These are phyloP conservation scores for Macquaria australasica DNA, from an alignment of 2,113 vertebrate species.

Conservation along the genomic window DNA sequence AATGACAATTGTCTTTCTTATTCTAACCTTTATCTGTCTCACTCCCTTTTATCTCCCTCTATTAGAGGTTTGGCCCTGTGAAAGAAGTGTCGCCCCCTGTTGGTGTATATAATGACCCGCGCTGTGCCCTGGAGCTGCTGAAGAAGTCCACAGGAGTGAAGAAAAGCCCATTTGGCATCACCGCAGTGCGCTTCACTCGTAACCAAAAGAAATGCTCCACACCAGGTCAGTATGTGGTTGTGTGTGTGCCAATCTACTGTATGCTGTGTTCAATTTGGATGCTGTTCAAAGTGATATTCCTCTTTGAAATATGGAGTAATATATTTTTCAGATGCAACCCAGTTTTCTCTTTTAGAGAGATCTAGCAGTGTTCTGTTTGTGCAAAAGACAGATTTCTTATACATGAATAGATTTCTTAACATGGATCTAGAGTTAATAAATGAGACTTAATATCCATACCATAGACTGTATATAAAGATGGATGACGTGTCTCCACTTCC, in stretches of 20 bases:
- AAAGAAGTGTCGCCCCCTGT: slow-evolving; percentile 87
- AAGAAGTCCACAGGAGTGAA: slow-evolving; percentile 78
- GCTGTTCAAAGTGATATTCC: background rate
- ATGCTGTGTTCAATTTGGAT: background rate
- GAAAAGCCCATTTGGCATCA: slow-evolving; percentile 85
- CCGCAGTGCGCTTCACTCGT: slow-evolving; percentile 74
- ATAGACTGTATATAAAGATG: too few species aligned
- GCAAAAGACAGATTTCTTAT: background rate
- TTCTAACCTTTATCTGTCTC: background rate
- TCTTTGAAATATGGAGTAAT: background rate
- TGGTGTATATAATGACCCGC: slow-evolving; percentile 84
- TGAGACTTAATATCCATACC: background rate
- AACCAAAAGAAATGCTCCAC: slow-evolving; percentile 59
- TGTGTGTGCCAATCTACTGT: background rate
- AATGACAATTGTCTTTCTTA: background rate
- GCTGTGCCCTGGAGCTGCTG: slow-evolving; percentile 78
- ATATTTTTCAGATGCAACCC: background rate
- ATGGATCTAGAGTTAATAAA: background rate
- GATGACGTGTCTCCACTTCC: too few species aligned
- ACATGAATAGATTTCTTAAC: background rate
- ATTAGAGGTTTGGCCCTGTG: slow-evolving; percentile 82
- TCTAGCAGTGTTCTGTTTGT: slow-evolving; percentile 7
- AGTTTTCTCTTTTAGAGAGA: slow-evolving; percentile 1
- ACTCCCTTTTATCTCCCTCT: slow-evolving; percentile 28
- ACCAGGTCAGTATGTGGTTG: slow-evolving; percentile 77